Conservation (phyloP, 2,888 invertebrate genomes). For the Aleiodes alternator region DNA sequence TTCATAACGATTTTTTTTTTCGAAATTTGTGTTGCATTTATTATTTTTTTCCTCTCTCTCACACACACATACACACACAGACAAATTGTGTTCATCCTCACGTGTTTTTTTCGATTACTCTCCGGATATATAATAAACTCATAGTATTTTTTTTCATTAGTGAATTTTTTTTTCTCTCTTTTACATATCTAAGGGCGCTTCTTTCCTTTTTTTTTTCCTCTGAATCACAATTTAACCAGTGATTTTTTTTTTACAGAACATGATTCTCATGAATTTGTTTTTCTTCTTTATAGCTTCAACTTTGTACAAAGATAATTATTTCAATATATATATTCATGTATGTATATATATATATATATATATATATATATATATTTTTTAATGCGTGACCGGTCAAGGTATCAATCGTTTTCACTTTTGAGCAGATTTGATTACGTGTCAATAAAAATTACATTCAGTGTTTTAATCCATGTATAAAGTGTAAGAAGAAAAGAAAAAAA, state of each 20-base stretch:
- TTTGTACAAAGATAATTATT: slow-evolving; percentile 65
- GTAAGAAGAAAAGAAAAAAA: not conserved
- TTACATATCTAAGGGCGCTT: slow-evolving; percentile 55
- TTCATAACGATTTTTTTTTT: slow-evolving; percentile 8
- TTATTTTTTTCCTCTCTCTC: slow-evolving; percentile 17
- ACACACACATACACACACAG: slow-evolving; percentile 47
- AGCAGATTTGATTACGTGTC: slow-evolving; percentile 53
- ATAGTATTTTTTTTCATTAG: slow-evolving; percentile 59
- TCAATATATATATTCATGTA: slow-evolving; percentile 50
- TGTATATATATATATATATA: no score
- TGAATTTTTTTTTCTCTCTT: slow-evolving; percentile 51
- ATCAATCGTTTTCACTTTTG: slow-evolving; percentile 61
- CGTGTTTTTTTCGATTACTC: slow-evolving; percentile 54
- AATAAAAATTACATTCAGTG: not conserved
- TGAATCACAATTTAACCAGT: slow-evolving; percentile 65
- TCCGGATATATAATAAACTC: slow-evolving; percentile 59
- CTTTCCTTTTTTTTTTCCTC: slow-evolving; percentile 50
- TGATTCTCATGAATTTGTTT: not conserved
- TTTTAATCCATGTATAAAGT: slow-evolving; percentile 11
- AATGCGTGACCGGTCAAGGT: slow-evolving; percentile 60
- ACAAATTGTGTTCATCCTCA: slow-evolving; percentile 47
- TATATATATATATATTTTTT: slow-evolving; percentile 26
- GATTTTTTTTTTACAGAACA: slow-evolving; percentile 61
- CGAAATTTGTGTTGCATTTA: slow-evolving; percentile 2
- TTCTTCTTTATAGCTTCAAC: slow-evolving; percentile 44